Evolutionary conservation across 2,888 invertebrate species (phyloP), one percentile per base, ranked within the genome.

Genomic region (Bibio marci): DNA sequence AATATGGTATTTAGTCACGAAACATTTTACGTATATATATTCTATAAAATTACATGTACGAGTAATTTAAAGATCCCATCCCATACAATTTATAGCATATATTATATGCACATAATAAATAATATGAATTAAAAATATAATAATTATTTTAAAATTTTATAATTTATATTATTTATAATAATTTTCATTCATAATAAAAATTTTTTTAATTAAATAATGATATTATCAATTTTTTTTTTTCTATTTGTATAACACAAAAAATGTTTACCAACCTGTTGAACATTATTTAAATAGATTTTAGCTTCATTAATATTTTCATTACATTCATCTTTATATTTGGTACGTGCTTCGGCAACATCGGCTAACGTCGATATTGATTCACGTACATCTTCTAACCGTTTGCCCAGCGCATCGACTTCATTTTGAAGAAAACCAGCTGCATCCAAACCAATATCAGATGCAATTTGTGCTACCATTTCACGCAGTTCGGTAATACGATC

Each of bases 261-360:
- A n/a, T n/a, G n/a, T n/a, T n/a, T n/a, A n/a, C n/a, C n/a, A 54
- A 82, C 83, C 73, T 80, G 76, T 67, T 79, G 76, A 55, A 83
- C 78, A 47, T 76, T 73, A 50, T 74, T 73, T 48, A 85, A 66
- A 62, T 73, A 73, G 41, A 57, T 58, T 51, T 67, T 71, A 35
- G 73, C 69, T 47, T 69, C 66, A 40, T 63, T 63, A 38, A 76
- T 60, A 54, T 73, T 70, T 40, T 66, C 63, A 34, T 66, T 63
- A 31, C 70, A 62, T 43, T 67, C 62, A 43, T 66, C 62, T 40
- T 67, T 65, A 46, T 66, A 57, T 45, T 59, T 62, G 43, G 74
- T 76, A 44, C 76, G 66, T 18, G 73, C 71, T 49, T 85, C 83
- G 4, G 82, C 82, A 30, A 80, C 74, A 57, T 82, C 79, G 1